Evolutionary conservation across 2,113 vertebrate genomes (phyloP).

Genomic region (Pao palembangensis): DNA sequence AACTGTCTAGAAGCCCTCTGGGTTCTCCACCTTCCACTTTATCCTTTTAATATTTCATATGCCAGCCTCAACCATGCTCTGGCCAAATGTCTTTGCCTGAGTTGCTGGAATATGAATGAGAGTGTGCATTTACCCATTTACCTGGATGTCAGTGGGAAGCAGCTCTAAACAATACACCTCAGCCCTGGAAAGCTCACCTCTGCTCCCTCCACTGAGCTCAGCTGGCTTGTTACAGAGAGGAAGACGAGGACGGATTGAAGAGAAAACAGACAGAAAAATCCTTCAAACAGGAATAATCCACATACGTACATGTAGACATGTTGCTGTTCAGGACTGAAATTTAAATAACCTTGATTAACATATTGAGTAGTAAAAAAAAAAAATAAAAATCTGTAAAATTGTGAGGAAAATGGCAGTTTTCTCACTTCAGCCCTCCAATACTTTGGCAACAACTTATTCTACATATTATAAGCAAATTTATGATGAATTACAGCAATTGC

Average conservation of each 20-base stretch:
- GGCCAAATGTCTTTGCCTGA: conserved; percentile 63
- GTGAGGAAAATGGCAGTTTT: too few species aligned
- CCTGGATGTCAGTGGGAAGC: conserved; percentile 71
- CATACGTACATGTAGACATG: conserved; percentile 3
- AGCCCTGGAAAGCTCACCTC: conserved; percentile 51
- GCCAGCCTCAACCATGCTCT: conserved; percentile 51
- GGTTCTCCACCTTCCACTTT: conserved; percentile 72
- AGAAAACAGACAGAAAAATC: conserved; percentile 49
- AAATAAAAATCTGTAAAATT: too few species aligned
- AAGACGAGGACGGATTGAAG: conserved; percentile 29
- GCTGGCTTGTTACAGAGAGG: conserved; percentile 68
- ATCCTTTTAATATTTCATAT: conserved; percentile 80
- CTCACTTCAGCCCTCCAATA: too few species aligned
- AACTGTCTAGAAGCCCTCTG: conserved; percentile 69
- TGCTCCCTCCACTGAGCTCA: conserved; percentile 55
- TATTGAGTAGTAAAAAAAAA: too few species aligned
- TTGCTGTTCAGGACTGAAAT: conserved; percentile 4
- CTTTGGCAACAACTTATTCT: too few species aligned
- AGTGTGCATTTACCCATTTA: conserved; percentile 75
- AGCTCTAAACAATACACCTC: conserved; percentile 65
- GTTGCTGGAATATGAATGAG: conserved; percentile 80
- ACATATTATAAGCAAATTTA: too few species aligned
- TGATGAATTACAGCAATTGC: too few species aligned
- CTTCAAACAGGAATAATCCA: conserved; percentile 52
- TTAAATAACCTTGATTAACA: conserved; percentile 1